phyloP scores from a whole-genome alignment of 2,113 vertebrate species.

The Triplophysa rosa region DNA sequence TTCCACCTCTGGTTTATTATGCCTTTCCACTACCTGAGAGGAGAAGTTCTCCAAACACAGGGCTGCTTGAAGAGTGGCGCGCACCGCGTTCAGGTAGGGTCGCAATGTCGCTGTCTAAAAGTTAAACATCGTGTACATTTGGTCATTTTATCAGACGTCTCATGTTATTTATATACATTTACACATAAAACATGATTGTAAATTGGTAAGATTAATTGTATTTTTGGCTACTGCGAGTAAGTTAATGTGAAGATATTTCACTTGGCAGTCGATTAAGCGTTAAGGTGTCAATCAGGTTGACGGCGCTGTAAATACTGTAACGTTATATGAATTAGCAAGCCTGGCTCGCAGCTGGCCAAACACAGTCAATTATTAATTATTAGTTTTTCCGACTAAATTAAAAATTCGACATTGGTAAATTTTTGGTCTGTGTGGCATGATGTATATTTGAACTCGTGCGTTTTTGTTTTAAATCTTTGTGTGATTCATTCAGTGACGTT shows the following conservation, averaged over 20 bases:
- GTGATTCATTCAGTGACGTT: slow-evolving; percentile 19
- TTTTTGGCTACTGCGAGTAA: neutral
- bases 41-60: slow-evolving; percentile 99
- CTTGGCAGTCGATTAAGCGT: neutral
- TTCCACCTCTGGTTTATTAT: slow-evolving; percentile 98
- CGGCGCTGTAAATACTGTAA: no score
- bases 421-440: neutral
- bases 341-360: no score
- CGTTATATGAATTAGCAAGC: no score
- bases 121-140: neutral
- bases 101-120: slow-evolving; percentile 92
- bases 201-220: neutral
- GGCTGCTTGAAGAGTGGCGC: slow-evolving; percentile 94
- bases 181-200: neutral
- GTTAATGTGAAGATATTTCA: neutral
- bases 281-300: neutral
- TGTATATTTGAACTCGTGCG: neutral
- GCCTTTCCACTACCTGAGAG: slow-evolving; percentile 96
- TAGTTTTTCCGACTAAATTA: neutral
- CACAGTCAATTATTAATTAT: neutral
- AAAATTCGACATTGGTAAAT: neutral
- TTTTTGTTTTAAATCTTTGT: neutral
- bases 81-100: slow-evolving; percentile 95
- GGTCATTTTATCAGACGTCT: neutral
- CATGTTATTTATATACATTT: neutral